These are phyloP conservation scores for Chlamydotis undulata DNA, from an alignment of 2,113 vertebrate genomes.

Conservation along the genomic window DNA sequence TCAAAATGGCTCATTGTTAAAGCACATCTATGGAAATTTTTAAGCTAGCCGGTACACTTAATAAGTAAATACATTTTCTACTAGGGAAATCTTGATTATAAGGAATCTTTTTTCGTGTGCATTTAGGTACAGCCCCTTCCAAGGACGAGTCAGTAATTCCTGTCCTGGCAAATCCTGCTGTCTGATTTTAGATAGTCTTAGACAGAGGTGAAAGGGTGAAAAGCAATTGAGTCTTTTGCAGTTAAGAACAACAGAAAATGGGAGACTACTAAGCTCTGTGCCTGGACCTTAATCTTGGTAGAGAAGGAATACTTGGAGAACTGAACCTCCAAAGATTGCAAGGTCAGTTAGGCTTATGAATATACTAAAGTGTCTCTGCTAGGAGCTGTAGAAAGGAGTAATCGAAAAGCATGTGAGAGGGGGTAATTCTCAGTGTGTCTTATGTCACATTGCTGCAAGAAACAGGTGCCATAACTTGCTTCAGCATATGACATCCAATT, in stretches of 20 bases:
- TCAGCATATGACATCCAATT: background rate
- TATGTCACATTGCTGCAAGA: background rate
- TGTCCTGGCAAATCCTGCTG: background rate
- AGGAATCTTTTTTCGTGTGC: background rate
- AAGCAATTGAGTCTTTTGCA: background rate
- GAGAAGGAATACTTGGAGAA: background rate
- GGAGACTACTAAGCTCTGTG: background rate
- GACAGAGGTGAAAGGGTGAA: background rate
- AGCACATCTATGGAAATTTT: background rate
- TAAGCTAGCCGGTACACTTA: background rate
- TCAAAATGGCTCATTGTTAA: background rate
- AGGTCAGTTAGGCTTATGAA: background rate
- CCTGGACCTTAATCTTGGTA: background rate
- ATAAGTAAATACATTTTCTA: background rate
- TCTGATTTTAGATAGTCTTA: background rate
- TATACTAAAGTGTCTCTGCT: fast-evolving
- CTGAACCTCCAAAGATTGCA: background rate
- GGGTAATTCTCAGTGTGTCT: background rate
- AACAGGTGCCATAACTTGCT: background rate
- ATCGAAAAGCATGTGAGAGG: background rate
- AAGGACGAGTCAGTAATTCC: background rate
- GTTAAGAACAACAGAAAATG: background rate
- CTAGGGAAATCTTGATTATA: background rate
- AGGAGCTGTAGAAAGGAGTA: background rate
- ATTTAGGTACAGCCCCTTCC: background rate